phyloP scores from a whole-genome alignment of 2,888 invertebrate genomes.

The Clanis bilineata region DNA sequence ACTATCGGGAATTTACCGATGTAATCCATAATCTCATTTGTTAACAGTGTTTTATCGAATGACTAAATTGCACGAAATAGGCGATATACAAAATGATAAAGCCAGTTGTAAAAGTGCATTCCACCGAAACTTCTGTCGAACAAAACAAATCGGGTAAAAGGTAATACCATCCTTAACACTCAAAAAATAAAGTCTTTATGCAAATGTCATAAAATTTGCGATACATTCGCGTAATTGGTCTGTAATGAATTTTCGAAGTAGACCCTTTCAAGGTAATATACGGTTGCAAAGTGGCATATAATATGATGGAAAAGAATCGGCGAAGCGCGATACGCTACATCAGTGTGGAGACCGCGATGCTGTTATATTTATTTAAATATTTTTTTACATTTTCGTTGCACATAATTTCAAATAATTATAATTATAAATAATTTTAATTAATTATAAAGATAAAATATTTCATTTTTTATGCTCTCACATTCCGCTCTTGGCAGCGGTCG shows the following conservation, averaged over 20 bases:
- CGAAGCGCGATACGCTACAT: not conserved
- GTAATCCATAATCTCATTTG: not conserved
- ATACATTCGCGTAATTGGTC: slow-evolving; percentile 6
- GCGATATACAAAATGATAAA: not conserved
- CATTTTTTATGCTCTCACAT: too few relatives aligned
- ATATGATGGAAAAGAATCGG: slow-evolving; percentile 7
- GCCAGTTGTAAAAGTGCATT: not conserved
- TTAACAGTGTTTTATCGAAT: not conserved
- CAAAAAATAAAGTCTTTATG: slow-evolving; percentile 27
- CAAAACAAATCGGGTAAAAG: not conserved
- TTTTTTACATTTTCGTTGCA: too few relatives aligned
- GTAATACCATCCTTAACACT: slow-evolving; percentile 24
- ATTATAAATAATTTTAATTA: too few relatives aligned
- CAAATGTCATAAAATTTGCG: slow-evolving; percentile 8
- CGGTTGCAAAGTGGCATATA: slow-evolving; percentile 38
- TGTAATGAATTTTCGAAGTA: slow-evolving; percentile 46
- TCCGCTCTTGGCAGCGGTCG: too few relatives aligned
- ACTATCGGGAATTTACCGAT: not conserved
- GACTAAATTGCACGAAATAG: not conserved
- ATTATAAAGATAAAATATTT: too few relatives aligned
- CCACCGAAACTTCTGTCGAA: not conserved
- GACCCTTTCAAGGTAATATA: slow-evolving; percentile 53
- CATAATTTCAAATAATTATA: too few relatives aligned
- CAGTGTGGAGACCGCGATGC: not conserved
- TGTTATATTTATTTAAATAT: not conserved